Percentiles rank a stretch among this genome's conserved stretches.
These are phyloP conservation scores for Melanerpes formicivorus DNA, from an alignment of 2,113 vertebrate genomes.

Conservation along the genomic window DNA sequence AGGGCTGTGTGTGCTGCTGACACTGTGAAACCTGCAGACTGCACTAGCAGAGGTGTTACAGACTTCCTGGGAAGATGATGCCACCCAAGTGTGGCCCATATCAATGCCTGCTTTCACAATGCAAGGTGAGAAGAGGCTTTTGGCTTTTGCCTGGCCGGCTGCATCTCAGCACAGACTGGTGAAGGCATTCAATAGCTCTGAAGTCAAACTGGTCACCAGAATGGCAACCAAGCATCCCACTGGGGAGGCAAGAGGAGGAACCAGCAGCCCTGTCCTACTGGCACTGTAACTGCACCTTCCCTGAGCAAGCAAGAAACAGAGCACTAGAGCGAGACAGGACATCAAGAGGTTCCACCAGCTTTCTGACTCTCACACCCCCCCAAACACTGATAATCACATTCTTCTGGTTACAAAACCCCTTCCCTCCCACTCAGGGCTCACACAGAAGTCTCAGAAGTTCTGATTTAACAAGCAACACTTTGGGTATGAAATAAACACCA, in stretches of 20 bases:
- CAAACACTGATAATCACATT: constrained; percentile 4
- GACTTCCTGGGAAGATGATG: not conserved
- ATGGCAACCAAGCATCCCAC: not conserved
- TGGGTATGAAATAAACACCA: constrained; percentile 57
- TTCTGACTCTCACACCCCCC: not conserved
- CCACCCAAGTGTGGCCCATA: not conserved
- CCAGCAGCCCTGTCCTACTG: not conserved
- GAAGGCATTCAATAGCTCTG: not conserved
- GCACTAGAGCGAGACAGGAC: not conserved
- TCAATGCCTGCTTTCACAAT: not conserved
- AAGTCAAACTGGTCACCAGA: not conserved
- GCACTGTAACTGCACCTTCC: not conserved
- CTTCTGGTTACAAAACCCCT: constrained; percentile 40
- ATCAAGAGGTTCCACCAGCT: not conserved
- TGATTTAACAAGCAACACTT: constrained; percentile 28
- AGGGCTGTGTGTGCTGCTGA: not conserved
- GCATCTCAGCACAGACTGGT: not conserved
- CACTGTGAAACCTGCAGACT: not conserved
- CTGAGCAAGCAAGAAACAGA: rapidly evolving
- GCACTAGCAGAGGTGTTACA: not conserved
- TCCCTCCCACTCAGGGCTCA: constrained; percentile 58
- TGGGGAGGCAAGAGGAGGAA: not conserved
- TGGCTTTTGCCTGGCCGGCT: not conserved
- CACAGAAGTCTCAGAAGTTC: constrained; percentile 45
- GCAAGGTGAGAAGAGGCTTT: not conserved